Evolutionary conservation across 2,797 vertebrate species (phyloP).

Genomic region (Pangasius krempfi): DNA sequence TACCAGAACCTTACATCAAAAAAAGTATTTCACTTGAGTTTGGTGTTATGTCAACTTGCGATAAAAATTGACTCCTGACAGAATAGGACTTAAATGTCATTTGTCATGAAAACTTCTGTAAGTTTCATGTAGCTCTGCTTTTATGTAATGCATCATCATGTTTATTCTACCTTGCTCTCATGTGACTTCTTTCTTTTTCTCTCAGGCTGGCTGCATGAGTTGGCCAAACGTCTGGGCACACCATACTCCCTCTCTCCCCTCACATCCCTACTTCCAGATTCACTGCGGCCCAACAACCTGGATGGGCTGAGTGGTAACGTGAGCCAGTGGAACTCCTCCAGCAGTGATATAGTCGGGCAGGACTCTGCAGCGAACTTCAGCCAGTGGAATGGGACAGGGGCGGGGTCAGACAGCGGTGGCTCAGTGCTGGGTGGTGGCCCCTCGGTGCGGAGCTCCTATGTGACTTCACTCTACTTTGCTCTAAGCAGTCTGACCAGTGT

Average conservation of each 20-base stretch:
- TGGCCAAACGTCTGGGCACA: slow-evolving; percentile 93
- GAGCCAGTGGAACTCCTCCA: slow-evolving; percentile 58
- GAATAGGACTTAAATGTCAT: background rate
- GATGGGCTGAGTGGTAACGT: slow-evolving; percentile 63
- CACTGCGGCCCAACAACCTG: slow-evolving; percentile 35
- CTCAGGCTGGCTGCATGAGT: slow-evolving; percentile 94
- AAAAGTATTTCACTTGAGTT: background rate
- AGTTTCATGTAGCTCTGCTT: background rate
- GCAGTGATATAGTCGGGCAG: slow-evolving; percentile 51
- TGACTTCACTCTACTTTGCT: slow-evolving; percentile 96
- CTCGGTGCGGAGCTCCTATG: slow-evolving; percentile 90
- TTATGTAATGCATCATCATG: background rate
- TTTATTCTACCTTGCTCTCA: too few relatives aligned
- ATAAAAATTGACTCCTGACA: background rate
- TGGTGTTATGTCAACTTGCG: background rate
- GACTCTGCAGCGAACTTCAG: slow-evolving; percentile 69
- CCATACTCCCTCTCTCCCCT: slow-evolving; percentile 77
- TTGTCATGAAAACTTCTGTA: background rate
- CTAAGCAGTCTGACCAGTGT: slow-evolving; percentile 98
- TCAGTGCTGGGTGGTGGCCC: slow-evolving; percentile 73
- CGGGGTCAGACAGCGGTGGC: slow-evolving; percentile 40
- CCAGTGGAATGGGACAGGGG: slow-evolving; percentile 66
- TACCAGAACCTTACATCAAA: background rate
- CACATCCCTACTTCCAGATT: slow-evolving; percentile 59
- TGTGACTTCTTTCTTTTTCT: slow-evolving; percentile 17